Evolutionary conservation across 2,113 vertebrate species (phyloP).

Genomic region (Poeciliopsis prolifica): DNA sequence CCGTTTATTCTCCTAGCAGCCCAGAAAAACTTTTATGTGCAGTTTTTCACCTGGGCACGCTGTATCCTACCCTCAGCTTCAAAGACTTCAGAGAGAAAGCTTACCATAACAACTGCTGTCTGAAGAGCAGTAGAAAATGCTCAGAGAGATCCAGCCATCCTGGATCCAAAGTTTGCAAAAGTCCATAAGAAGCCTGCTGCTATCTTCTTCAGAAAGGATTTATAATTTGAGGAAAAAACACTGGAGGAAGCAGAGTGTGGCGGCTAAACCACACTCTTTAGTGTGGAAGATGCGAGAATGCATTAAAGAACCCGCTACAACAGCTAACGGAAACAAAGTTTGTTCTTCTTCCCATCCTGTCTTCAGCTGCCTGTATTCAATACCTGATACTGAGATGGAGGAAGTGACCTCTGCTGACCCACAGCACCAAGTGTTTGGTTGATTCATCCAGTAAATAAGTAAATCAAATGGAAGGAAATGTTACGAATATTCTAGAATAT

Average conservation of each 20-base stretch:
- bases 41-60: constrained; percentile 31
- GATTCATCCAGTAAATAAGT: no score
- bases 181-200: constrained; percentile 24
- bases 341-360: constrained; percentile 5
- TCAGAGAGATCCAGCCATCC: constrained; percentile 32
- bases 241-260: no score
- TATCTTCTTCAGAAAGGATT: constrained; percentile 39
- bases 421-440: background rate
- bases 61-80: constrained; percentile 36
- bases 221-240: constrained; percentile 31
- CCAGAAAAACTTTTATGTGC: constrained; percentile 24
- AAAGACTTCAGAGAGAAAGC: constrained; percentile 40
- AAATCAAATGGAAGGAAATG: background rate
- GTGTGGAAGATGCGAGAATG: constrained; percentile 4
- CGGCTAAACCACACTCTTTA: no score
- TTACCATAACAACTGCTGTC: constrained; percentile 54
- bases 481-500: background rate
- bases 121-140: constrained; percentile 32
- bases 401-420: background rate
- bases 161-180: constrained; percentile 39
- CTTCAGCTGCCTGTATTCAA: background rate
- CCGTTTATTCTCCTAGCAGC: background rate
- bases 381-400: background rate
- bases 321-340: constrained; percentile 8
- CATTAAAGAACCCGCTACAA: background rate